phyloP scores from a whole-genome alignment of 2,113 vertebrate genomes.

The Sporophila hypoxantha region DNA sequence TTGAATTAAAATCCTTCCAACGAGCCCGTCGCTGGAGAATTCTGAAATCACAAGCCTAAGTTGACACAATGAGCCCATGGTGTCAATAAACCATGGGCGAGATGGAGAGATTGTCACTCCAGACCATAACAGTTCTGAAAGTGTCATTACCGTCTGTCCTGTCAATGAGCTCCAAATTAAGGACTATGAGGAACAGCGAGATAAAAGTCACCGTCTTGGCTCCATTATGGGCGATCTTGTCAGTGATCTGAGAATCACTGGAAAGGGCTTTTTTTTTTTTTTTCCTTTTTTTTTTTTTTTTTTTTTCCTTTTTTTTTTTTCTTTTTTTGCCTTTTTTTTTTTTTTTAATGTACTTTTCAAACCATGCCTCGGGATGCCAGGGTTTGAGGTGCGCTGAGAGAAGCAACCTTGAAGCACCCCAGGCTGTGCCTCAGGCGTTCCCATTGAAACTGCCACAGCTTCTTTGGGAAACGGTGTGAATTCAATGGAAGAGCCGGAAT shows the following conservation, averaged over 20 bases:
- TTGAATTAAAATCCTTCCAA: constrained; percentile 47
- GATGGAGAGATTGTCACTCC: constrained; percentile 62
- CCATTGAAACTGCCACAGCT: constrained; percentile 23
- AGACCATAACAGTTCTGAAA: constrained; percentile 67
- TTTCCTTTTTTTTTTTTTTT: not conserved
- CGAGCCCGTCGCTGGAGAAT: constrained; percentile 31
- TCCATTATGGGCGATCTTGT: constrained; percentile 59
- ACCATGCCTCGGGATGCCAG: not conserved
- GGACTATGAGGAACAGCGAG: constrained; percentile 49
- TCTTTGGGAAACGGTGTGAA: constrained; percentile 28
- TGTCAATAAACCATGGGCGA: constrained; percentile 64
- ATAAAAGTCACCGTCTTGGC: constrained; percentile 64
- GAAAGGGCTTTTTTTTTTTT: not conserved
- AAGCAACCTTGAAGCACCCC: constrained; percentile 31
- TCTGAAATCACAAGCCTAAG: constrained; percentile 61
- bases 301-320: not conserved
- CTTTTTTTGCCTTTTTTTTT: not conserved
- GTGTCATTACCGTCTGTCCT: constrained; percentile 66
- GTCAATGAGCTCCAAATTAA: constrained; percentile 69
- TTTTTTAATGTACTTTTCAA: constrained; percentile 25
- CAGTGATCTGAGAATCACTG: constrained; percentile 54
- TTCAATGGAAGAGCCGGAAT: constrained; percentile 29
- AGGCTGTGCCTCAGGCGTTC: constrained; percentile 21
- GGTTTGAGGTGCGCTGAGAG: constrained; percentile 16
- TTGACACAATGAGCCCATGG: constrained; percentile 66